Percentiles rank a stretch among this genome's conserved stretches.
Conservation (phyloP, 2,888 invertebrate species). For the Byasa hedistus region DNA sequence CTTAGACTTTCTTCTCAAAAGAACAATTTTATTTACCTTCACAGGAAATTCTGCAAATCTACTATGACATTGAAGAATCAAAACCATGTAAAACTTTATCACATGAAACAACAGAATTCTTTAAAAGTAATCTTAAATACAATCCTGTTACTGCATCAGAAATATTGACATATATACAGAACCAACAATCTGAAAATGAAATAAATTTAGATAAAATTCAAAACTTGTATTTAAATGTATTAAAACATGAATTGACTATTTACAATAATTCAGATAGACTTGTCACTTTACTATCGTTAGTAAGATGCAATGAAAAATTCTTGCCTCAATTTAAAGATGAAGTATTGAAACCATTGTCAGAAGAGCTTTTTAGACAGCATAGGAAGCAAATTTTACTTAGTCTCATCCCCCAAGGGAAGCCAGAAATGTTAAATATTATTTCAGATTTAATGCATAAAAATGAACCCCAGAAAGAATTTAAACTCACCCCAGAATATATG, state of each 20-base stretch:
- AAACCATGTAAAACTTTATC: conserved; percentile 55
- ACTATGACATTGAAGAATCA: conserved; percentile 55
- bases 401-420: conserved; percentile 61
- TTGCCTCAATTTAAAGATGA: conserved; percentile 53
- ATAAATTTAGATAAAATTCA: conserved; percentile 53
- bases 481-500: conserved; percentile 74
- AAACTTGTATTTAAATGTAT: conserved; percentile 55
- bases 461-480: conserved; percentile 68
- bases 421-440: conserved; percentile 56
- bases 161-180: conserved; percentile 55
- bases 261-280: conserved; percentile 58
- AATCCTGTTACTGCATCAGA: conserved; percentile 68
- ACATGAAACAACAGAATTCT: conserved; percentile 55
- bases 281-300: conserved; percentile 60
- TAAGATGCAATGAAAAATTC: conserved; percentile 58
- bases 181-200: conserved; percentile 44
- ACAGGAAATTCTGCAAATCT: conserved; percentile 64
- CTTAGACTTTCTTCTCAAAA: no score
- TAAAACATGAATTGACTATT: conserved; percentile 59
- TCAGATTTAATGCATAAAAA: conserved; percentile 64
- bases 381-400: conserved; percentile 71
- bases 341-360: conserved; percentile 57
- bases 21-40: conserved; percentile 30
- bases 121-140: conserved; percentile 65
- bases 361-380: conserved; percentile 62